These are phyloP conservation scores for Ericerus pela DNA, from an alignment of 1,140 invertebrate genomes.

Conservation along the genomic window DNA sequence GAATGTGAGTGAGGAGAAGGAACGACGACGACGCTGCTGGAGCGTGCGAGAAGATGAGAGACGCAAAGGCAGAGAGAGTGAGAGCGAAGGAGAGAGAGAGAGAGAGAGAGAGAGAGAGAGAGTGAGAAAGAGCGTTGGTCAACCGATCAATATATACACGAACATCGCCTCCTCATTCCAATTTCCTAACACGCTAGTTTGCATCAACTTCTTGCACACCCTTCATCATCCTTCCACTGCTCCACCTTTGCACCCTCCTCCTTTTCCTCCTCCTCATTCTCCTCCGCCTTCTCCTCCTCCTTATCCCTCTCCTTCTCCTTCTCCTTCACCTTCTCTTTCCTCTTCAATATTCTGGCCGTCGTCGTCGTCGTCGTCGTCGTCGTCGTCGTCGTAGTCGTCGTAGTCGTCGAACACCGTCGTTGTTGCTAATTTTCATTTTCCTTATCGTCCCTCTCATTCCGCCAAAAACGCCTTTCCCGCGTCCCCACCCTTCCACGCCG, in stretches of 20 bases:
- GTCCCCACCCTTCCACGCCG: neutral
- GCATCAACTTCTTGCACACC: conserved; percentile 5
- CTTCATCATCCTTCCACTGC: neutral
- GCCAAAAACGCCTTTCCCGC: neutral
- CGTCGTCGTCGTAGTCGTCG: too few relatives aligned
- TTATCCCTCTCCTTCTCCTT: neutral
- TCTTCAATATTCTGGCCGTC: too few relatives aligned
- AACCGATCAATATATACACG: conserved; percentile 12
- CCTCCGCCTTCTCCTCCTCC: neutral
- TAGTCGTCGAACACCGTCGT: too few relatives aligned
- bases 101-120: too few relatives aligned
- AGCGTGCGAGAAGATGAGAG: too few relatives aligned
- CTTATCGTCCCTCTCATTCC: neutral
- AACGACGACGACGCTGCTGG: too few relatives aligned
- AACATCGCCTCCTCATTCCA: conserved; percentile 8
- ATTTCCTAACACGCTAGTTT: conserved; percentile 11
- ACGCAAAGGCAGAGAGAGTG: too few relatives aligned
- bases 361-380: too few relatives aligned
- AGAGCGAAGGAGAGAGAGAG: too few relatives aligned
- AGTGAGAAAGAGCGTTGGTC: conserved; percentile 5
- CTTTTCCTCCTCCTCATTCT: neutral
- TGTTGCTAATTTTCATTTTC: too few relatives aligned
- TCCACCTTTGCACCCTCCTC: neutral
- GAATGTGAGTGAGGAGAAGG: too few relatives aligned
- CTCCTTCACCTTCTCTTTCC: too few relatives aligned